Conservation (phyloP, 1,140 invertebrate species). For the Tetraneura akinire region DNA sequence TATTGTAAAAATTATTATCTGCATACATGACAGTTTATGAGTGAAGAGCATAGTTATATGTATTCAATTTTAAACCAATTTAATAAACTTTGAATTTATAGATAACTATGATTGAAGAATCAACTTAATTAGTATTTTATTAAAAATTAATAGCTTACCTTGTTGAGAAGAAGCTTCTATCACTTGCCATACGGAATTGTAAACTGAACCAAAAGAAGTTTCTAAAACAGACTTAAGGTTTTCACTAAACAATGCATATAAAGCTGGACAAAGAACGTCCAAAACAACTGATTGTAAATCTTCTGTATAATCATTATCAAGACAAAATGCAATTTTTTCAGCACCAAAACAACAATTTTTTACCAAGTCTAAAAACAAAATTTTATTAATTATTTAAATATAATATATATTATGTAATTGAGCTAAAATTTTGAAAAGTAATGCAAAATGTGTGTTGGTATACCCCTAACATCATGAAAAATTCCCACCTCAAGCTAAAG, state of each 20-base stretch:
- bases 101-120: neutral
- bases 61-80: too few species aligned
- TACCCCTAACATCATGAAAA: too few species aligned
- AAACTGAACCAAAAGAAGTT: conserved; percentile 82
- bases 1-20: too few species aligned
- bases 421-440: too few species aligned
- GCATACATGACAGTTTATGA: too few species aligned
- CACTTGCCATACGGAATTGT: conserved; percentile 86
- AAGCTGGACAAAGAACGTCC: conserved; percentile 76
- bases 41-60: too few species aligned
- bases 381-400: neutral
- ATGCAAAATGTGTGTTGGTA: too few species aligned
- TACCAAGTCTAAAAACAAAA: conserved; percentile 26
- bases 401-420: too few species aligned
- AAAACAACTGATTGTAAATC: conserved; percentile 63
- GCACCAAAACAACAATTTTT: conserved; percentile 52
- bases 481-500: too few species aligned
- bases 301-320: conserved; percentile 40
- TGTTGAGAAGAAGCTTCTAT: conserved; percentile 86
- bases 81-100: too few species aligned
- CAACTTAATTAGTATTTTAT: neutral
- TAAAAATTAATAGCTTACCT: conserved; percentile 61
- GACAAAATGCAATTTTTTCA: conserved; percentile 51
- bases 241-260: conserved; percentile 81
- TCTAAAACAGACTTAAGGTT: conserved; percentile 78